Evolutionary conservation across 2,797 vertebrate species (phyloP).

Genomic region (Paratrypauchen microcephalus): DNA sequence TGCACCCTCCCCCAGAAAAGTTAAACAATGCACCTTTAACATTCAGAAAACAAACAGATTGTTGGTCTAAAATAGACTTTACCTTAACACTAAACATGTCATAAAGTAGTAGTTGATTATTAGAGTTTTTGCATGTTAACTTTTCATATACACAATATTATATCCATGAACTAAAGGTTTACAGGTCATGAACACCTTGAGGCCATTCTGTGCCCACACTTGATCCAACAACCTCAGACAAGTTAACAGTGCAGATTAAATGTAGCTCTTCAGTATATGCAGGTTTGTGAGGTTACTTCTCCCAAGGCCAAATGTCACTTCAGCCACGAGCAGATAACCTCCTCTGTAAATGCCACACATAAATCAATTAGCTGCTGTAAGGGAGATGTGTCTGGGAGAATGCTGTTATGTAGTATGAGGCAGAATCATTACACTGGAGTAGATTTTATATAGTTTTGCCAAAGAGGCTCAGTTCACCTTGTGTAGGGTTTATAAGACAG

Average conservation of each 20-base stretch:
- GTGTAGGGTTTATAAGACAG: background rate
- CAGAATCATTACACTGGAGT: background rate
- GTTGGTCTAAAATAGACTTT: background rate
- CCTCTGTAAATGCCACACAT: constrained; percentile 8
- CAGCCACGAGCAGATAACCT: constrained; percentile 6
- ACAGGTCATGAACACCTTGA: constrained; percentile 1
- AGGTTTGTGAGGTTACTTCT: constrained; percentile 5
- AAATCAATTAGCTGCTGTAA: constrained; percentile 3
- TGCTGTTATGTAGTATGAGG: background rate
- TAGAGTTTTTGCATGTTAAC: background rate
- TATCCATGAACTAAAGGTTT: constrained; percentile 1
- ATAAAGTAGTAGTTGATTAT: background rate
- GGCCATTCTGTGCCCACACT: constrained; percentile 5
- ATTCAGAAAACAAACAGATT: background rate
- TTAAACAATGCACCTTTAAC: background rate
- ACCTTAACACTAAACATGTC: background rate
- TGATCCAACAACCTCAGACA: background rate
- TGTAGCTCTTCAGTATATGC: background rate
- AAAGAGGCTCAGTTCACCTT: background rate
- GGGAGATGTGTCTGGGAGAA: background rate
- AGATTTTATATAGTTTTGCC: background rate
- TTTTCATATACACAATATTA: background rate
- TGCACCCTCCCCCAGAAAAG: too few relatives aligned
- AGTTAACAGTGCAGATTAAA: background rate
- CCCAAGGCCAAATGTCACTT: constrained; percentile 2